Evolutionary conservation across 2,797 vertebrate species (phyloP).

Genomic region (Picus viridis): DNA sequence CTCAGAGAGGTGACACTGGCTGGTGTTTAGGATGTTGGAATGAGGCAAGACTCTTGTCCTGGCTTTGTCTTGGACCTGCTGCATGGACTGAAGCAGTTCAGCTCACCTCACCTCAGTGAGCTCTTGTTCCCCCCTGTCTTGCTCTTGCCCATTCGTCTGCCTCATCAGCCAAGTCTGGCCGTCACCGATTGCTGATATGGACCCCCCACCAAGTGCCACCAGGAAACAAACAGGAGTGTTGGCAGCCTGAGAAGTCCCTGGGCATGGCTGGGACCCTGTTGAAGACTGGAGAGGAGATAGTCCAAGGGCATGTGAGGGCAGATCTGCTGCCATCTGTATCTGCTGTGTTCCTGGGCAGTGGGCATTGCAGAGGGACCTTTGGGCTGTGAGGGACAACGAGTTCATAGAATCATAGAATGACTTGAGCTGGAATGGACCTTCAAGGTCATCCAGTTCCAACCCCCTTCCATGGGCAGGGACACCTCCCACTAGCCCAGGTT

Average conservation of each 20-base stretch:
- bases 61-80: not conserved
- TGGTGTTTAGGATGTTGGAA: not conserved
- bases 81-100: not conserved
- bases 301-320: not conserved
- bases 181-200: not conserved
- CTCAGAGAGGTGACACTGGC: not conserved
- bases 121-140: not conserved
- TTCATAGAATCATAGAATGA: not conserved
- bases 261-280: not conserved
- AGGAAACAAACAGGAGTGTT: not conserved
- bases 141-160: not conserved
- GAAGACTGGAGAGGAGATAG: not conserved
- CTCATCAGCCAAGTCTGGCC: not conserved
- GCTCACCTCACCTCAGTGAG: not conserved
- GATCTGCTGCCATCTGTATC: not conserved
- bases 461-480: no score
- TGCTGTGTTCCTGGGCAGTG: not conserved
- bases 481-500: no score
- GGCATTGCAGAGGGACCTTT: not conserved
- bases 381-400: accelerated
- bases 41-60: not conserved
- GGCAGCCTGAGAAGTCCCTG: not conserved
- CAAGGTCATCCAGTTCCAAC: no score
- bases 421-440: no score
- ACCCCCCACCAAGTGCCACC: not conserved